Base-by-base conservation (phyloP, 2,113 vertebrate species). In the Grammomys surdaster region DNA sequence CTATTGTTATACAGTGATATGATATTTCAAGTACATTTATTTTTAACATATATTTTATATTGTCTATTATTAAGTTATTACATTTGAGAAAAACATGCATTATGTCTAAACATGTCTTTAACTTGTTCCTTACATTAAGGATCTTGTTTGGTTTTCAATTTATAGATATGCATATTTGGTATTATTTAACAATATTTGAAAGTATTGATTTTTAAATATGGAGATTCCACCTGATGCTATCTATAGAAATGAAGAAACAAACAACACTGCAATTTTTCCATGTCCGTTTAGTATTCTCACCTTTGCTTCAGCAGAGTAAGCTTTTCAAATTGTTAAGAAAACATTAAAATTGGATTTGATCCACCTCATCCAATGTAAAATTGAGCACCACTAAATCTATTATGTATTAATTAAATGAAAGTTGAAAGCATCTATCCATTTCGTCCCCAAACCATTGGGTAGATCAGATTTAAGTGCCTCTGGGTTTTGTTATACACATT, bases 381-480 rank as follows among this genome's bases (percentile, higher is more conserved):
- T 86, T 89, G 81, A 60, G 69, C 73, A 95, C 69, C 93, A 91
- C n/a, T 87, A 93, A 97, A 96, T 91, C 28, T 89, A 84, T 95
- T 96, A 91, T 24, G 60, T 65, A 93, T 95, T 96, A 97, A 97
- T 96, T 96, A 94, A 91, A 94, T 96, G 60, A 84, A 90, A 85
- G 28, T 92, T 93, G 69, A 97, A 51, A 92, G 48, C 31, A 48
- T 89, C 91, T 76, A 89, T 75, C 84, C 40, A 92, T 69, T 90
- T 85, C 65, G 63, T 92, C 43, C 60, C 69, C 22, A 93, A 87
- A 95, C 82, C 85, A 72, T 1, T 89, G 85, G 76, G 56, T 91
- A 20, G 69, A 89, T 87, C 80, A 95, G 56, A 92, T 91, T 86
- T 94, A 96, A 93, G 51, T 95, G 93, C 89, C 91, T 94, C 88